Base-by-base conservation (phyloP, 2,113 vertebrate species). In the Clupea harengus region DNA sequence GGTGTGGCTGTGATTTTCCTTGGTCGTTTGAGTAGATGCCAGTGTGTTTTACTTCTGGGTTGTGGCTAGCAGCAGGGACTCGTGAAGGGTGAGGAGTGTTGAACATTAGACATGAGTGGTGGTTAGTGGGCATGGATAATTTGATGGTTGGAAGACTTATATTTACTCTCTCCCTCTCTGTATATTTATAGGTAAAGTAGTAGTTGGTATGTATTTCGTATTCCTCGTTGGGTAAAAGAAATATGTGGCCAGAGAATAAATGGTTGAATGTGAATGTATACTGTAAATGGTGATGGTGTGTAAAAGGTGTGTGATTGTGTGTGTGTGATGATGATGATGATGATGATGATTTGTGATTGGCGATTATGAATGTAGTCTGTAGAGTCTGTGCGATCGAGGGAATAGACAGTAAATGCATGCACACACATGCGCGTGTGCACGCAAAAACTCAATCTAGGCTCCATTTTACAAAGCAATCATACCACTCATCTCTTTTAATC, bases 11-110 rank as follows among this genome's bases (percentile, higher is more conserved):
- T 78, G 32, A 78, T 78, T 78, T 78, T 78, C 13, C 17, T 78
- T 44, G 28, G 28, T 15, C 17, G 28, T 39, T 78, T 39, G 10
- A 78, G 72, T 78, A 32, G 72, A 78, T 78, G 72, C 72, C 72
- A 78, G 72, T 44, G 72, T 11, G 10, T 78, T 78, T 44, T 78
- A 13, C 72, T 15, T 13, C 28, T 39, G 72, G 72, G 28, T 39
- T 78, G 28, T 78, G 72, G 32, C 28, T 7, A 13, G 32, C 72
- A 17, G 72, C 72, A 39, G 72, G 72, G 28, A 39, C 72, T 78
- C 72, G 72, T 6, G 25, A 32, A 15, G 91, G 89, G 81, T 52
- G 52, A 89, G 87, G 89, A 86, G 92, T 44, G 72, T 4, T 78
- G 72, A 78, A 78, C 72, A 78, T 78, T 78, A 39, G 72, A 2